phyloP scores from a whole-genome alignment of 2,888 invertebrate genomes.

The Tipula helvola region DNA sequence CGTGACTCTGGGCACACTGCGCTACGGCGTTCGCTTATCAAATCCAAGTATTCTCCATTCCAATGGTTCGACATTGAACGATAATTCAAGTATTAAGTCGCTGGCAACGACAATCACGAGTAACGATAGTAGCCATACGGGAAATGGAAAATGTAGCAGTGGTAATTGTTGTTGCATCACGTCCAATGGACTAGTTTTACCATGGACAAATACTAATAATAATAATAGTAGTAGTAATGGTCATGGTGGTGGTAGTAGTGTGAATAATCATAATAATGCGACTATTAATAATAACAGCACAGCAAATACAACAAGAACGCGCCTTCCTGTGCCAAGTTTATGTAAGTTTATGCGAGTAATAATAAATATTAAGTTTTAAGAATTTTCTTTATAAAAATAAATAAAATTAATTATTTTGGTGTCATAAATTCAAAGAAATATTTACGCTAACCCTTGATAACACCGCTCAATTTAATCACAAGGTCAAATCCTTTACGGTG shows the following conservation, averaged over 20 bases:
- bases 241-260: neutral
- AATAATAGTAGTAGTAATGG: neutral
- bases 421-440: neutral
- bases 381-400: conserved; percentile 1
- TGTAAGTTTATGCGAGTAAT: neutral
- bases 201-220: conserved; percentile 14
- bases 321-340: conserved; percentile 13
- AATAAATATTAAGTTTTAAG: neutral
- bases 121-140: conserved; percentile 10
- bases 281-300: neutral
- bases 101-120: neutral
- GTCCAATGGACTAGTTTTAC: conserved; percentile 13
- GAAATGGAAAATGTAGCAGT: conserved; percentile 11
- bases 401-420: neutral
- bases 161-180: conserved; percentile 16
- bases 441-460: neutral
- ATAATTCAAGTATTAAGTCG: neutral
- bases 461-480: too few relatives aligned
- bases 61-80: neutral
- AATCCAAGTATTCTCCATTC: neutral
- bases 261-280: neutral
- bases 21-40: conserved; percentile 19
- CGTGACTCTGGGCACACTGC: conserved; percentile 19
- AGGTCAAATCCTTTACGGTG: too few relatives aligned
- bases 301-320: conserved; percentile 7